Conservation (phyloP, 2,113 vertebrate species). For the Microtus oregoni region DNA sequence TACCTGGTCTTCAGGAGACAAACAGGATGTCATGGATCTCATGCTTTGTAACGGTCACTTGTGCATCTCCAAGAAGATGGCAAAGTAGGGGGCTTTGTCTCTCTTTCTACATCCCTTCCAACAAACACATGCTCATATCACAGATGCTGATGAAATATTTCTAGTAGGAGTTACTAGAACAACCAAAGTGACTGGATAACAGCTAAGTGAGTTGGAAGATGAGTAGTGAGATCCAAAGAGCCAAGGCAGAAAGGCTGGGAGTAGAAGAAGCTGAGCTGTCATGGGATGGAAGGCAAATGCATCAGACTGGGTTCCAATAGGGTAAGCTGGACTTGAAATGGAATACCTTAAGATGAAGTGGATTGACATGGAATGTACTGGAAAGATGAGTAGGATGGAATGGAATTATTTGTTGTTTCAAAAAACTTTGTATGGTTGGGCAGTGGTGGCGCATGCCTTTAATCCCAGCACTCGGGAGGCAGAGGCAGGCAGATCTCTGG, state of each 20-base stretch:
- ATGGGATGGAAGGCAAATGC: background rate
- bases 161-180: background rate
- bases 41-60: background rate
- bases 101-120: background rate
- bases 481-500: too few relatives aligned
- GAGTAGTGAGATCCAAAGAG: background rate
- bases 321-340: background rate
- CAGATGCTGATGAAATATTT: background rate
- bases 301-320: background rate
- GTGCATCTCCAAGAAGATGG: background rate
- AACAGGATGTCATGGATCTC: background rate
- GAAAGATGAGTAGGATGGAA: background rate
- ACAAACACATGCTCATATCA: fast-evolving
- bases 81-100: background rate
- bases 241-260: background rate
- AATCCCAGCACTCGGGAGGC: too few relatives aligned
- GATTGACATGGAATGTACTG: background rate
- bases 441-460: too few relatives aligned
- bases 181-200: background rate
- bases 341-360: background rate
- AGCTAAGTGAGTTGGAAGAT: background rate
- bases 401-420: background rate
- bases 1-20: background rate
- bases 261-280: background rate
- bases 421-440: background rate